These are phyloP conservation scores for Trididemnum miniatum DNA, from an alignment of 23 tunicate genomes.

Conservation along the genomic window DNA sequence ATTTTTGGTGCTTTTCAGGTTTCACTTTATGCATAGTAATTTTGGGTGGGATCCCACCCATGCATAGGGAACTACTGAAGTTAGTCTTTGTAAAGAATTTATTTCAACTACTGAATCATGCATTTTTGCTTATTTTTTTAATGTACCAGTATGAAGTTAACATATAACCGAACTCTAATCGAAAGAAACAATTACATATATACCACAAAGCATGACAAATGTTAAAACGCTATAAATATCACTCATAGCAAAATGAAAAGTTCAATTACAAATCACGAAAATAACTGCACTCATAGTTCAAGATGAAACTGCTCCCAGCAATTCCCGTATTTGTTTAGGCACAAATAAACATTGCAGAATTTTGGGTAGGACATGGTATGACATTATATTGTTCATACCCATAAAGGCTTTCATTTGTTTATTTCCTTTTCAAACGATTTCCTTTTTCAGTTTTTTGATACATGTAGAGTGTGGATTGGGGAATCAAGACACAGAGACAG, in stretches of 20 bases:
- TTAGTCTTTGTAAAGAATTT: not conserved
- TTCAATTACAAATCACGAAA: too few relatives aligned
- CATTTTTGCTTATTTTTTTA: not conserved
- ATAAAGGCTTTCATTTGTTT: conserved; percentile 13
- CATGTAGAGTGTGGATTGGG: conserved; percentile 9
- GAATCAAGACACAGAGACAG: too few relatives aligned
- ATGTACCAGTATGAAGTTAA: not conserved
- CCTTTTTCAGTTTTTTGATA: conserved; percentile 8
- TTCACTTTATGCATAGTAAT: too few relatives aligned
- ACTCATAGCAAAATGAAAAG: not conserved
- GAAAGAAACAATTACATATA: conserved; percentile 12
- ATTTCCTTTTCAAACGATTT: conserved; percentile 17
- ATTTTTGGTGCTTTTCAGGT: too few relatives aligned
- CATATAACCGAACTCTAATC: not conserved
- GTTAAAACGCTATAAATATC: not conserved
- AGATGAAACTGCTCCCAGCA: conserved; percentile 7
- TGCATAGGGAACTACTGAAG: not conserved
- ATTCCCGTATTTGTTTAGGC: conserved; percentile 6
- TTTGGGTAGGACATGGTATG: conserved; percentile 5
- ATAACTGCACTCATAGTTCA: not conserved
- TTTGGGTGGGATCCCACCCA: too few relatives aligned
- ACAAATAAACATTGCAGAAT: not conserved
- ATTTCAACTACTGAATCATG: not conserved
- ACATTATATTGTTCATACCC: too few relatives aligned
- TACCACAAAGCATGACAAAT: conserved; percentile 16